These are phyloP conservation scores for Osedax frankpressi DNA, from an alignment of 2,888 invertebrate genomes.

Conservation along the genomic window DNA sequence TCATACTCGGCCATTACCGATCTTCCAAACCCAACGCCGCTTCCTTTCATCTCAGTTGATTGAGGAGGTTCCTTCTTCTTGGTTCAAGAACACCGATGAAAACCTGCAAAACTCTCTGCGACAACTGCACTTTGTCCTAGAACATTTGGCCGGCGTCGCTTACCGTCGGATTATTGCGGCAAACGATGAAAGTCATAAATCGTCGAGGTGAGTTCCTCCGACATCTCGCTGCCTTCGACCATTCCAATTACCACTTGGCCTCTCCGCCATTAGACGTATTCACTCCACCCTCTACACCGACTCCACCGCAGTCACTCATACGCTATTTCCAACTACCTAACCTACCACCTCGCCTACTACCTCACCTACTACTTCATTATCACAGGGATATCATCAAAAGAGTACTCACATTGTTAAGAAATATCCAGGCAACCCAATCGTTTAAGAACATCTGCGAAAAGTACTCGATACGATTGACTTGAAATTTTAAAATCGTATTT, in stretches of 20 bases:
- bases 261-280: too few relatives aligned
- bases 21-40: too few relatives aligned
- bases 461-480: background rate
- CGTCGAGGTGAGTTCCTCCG: background rate
- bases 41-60: background rate
- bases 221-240: too few relatives aligned
- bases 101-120: background rate
- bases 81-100: background rate
- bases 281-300: too few relatives aligned
- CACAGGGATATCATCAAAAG: background rate
- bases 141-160: background rate
- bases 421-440: background rate
- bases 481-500: too few relatives aligned
- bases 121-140: background rate
- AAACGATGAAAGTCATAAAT: background rate
- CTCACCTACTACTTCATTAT: background rate
- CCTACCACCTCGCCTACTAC: too few relatives aligned
- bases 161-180: background rate
- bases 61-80: background rate
- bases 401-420: background rate
- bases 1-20: too few relatives aligned
- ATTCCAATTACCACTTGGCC: too few relatives aligned
- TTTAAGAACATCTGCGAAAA: background rate
- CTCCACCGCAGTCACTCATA: too few relatives aligned
- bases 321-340: too few relatives aligned